Conservation (phyloP, 2,888 invertebrate species). For the Microctonus brassicae region DNA sequence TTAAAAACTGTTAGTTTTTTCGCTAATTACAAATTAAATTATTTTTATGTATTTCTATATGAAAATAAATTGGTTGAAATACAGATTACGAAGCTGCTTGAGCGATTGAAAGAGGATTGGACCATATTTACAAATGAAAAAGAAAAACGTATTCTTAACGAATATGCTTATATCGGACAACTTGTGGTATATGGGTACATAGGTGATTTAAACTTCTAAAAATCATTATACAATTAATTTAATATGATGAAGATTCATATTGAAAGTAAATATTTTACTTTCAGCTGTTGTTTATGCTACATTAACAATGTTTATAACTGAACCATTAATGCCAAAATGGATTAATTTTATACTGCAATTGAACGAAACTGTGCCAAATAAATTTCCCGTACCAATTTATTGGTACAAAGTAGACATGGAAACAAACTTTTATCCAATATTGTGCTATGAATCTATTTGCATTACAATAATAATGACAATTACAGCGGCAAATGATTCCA, state of each 20-base stretch:
- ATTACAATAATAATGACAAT: neutral
- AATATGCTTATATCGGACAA: neutral
- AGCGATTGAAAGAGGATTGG: neutral
- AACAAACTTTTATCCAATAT: slow-evolving; percentile 3
- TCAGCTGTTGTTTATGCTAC: neutral
- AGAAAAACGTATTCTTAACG: neutral
- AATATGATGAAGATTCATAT: neutral
- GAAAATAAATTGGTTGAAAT: neutral
- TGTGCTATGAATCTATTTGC: neutral
- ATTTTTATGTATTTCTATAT: neutral
- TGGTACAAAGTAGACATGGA: slow-evolving; percentile 14
- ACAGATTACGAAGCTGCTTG: neutral
- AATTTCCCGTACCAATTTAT: slow-evolving; percentile 17
- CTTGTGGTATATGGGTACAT: neutral
- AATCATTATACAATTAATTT: neutral
- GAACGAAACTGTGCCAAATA: slow-evolving; percentile 5
- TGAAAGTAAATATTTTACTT: neutral
- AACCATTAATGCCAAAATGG: neutral
- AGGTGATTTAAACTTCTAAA: neutral
- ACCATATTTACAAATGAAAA: neutral
- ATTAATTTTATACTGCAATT: neutral
- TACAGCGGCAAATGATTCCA: slow-evolving; percentile 15
- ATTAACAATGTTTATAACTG: neutral
- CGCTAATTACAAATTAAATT: neutral
- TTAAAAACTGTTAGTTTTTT: neutral